Percentiles rank a stretch among this genome's conserved stretches.
These are phyloP conservation scores for Chiridota heheva DNA, from an alignment of 35 echinoderm and acorn worm species.

Conservation along the genomic window DNA sequence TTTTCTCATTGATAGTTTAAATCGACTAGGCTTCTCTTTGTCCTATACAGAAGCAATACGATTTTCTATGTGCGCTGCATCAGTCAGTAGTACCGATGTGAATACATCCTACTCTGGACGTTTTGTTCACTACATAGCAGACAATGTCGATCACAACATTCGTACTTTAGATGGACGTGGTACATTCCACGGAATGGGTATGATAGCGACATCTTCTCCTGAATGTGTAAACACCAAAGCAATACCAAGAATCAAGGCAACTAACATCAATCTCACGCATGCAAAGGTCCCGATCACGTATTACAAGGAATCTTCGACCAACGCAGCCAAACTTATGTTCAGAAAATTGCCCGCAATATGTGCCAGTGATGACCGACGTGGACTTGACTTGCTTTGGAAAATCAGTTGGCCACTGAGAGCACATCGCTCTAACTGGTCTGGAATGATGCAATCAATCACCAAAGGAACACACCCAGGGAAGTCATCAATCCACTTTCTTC, in stretches of 20 bases:
- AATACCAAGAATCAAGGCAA: constrained; percentile 36
- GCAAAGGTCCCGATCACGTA: background rate
- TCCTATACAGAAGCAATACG: constrained; percentile 7
- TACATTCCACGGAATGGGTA: constrained; percentile 85
- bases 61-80: constrained; percentile 42
- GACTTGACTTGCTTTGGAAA: constrained; percentile 50
- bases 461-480: no score
- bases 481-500: no score
- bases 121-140: constrained; percentile 52
- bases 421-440: constrained; percentile 42
- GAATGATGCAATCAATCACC: no score
- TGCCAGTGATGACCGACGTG: constrained; percentile 2
- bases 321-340: no score
- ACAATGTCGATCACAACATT: constrained; percentile 77
- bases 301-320: background rate
- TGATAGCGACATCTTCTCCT: constrained; percentile 51
- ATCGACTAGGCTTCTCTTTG: constrained; percentile 22
- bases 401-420: constrained; percentile 8
- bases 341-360: constrained; percentile 3
- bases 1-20: constrained; percentile 36
- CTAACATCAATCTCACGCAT: constrained; percentile 18
- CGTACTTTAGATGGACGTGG: constrained; percentile 50
- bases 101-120: background rate
- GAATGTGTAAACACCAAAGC: background rate
- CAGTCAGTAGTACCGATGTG: constrained; percentile 34